A percentile compares a stretch with the other conserved stretches of the same genome.
These are phyloP conservation scores for Papilio polytes DNA, from an alignment of 1,140 invertebrate species.

Conservation along the genomic window DNA sequence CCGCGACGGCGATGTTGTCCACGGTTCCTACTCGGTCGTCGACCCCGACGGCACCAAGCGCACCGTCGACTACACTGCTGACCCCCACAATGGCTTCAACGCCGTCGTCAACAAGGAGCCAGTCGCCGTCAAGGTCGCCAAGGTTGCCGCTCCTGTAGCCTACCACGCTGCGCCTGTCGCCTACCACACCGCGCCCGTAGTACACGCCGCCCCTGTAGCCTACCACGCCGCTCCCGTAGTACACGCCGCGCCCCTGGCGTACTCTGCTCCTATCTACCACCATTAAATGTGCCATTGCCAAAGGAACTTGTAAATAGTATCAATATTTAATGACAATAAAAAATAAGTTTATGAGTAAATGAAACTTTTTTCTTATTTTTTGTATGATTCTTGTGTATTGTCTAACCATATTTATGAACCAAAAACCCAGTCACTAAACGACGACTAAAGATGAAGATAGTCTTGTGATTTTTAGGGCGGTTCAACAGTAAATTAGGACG, in stretches of 20 bases:
- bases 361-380: neutral
- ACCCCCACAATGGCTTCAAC: constrained; percentile 82
- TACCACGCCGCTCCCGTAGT: constrained; percentile 44
- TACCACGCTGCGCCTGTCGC: constrained; percentile 49
- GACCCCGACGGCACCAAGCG: constrained; percentile 87
- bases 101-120: constrained; percentile 76
- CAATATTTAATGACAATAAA: constrained; percentile 16
- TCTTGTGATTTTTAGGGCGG: neutral
- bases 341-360: neutral
- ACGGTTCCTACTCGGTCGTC: constrained; percentile 85
- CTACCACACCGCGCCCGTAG: constrained; percentile 43
- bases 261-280: constrained; percentile 56
- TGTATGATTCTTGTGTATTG: too few species aligned
- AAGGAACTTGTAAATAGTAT: neutral
- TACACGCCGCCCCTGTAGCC: constrained; percentile 46
- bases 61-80: constrained; percentile 87
- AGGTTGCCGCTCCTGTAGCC: constrained; percentile 53
- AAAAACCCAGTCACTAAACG: neutral
- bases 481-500: neutral
- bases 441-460: neutral
- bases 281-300: constrained; percentile 44
- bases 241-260: constrained; percentile 47
- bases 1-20: constrained; percentile 85
- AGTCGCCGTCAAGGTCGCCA: constrained; percentile 55
- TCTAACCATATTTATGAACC: neutral